Conservation (phyloP, 2,113 vertebrate genomes). For the Aviceda subcristata region DNA sequence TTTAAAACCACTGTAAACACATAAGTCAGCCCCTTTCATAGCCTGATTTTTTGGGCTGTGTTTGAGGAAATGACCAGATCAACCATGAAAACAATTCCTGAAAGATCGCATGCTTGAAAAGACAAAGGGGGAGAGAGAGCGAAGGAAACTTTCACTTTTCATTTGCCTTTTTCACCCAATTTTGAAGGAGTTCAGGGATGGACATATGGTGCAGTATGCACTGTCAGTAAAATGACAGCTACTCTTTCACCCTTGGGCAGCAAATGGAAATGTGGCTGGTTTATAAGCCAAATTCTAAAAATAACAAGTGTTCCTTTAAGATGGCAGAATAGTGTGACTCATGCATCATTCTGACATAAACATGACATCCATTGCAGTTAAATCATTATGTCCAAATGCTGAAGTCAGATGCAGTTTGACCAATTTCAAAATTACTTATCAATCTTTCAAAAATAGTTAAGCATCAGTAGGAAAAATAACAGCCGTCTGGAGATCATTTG, state of each 20-base stretch:
- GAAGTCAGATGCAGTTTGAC: conserved; percentile 3
- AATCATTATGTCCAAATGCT: conserved; percentile 20
- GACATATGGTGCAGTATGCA: background rate
- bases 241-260: conserved; percentile 59
- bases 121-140: background rate
- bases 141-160: background rate
- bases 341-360: conserved; percentile 53
- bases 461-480: background rate
- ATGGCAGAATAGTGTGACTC: conserved; percentile 22
- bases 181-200: background rate
- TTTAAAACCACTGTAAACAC: background rate
- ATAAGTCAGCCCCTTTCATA: background rate
- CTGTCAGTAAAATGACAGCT: conserved; percentile 50
- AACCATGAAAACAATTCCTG: background rate
- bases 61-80: background rate
- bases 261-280: conserved; percentile 18
- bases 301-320: conserved; percentile 32
- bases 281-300: conserved; percentile 55
- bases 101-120: background rate
- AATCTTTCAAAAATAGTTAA: conserved; percentile 23
- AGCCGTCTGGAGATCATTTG: background rate
- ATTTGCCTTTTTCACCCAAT: conserved; percentile 2
- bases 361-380: conserved; percentile 5
- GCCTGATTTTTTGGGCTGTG: background rate
- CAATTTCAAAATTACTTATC: conserved; percentile 7